Evolutionary conservation across 2,888 invertebrate species (phyloP), one percentile per base, ranked within the genome.

Genomic region (Argyresthia goedartella): DNA sequence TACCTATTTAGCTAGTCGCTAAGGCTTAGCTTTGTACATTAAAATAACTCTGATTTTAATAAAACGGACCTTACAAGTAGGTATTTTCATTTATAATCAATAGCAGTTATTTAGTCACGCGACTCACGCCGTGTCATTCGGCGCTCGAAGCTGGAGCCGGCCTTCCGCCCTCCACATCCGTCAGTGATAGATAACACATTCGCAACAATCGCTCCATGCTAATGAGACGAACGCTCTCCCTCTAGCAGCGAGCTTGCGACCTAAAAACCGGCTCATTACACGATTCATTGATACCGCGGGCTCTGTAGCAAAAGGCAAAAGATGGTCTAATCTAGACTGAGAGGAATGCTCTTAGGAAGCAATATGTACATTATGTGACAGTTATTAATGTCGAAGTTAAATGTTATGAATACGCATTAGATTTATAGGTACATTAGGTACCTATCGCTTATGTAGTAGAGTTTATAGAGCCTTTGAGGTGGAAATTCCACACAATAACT

Each of bases 121-220:
- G 25, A 6, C 25, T 2, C 25, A 6, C 3, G n/a, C n/a, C n/a
- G 25, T 25, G 25, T 25, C 25, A 25, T 25, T 25, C 39, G 39
- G 39, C 39, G 10, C 9, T n/a, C 39, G 39, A 39, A 2, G 57
- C 59, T 58, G 11, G 10, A 11, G 39, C 39, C 16, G 65, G 70
- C 69, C 80, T 76, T 79, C 79, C 80, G 81, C 66, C 69, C 73
- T 62, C 60, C 68, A 69, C 84, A 81, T 84, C 82, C 84, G 81
- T 57, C 63, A 59, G 56, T 65, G 81, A 82, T 80, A 81, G 41
- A 79, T 57, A 66, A 53, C 67, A 25, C 25, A 67, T 68, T 70
- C 62, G 69, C 71, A 69, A 74, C 55, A 59, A 58, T 56, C 59
- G 59, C 55, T 56, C 59, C 54, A 54, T 53, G 55, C 50, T 25